These are phyloP conservation scores for Ctenodactylus gundi DNA, from an alignment of 2,113 vertebrate species.

Conservation along the genomic window DNA sequence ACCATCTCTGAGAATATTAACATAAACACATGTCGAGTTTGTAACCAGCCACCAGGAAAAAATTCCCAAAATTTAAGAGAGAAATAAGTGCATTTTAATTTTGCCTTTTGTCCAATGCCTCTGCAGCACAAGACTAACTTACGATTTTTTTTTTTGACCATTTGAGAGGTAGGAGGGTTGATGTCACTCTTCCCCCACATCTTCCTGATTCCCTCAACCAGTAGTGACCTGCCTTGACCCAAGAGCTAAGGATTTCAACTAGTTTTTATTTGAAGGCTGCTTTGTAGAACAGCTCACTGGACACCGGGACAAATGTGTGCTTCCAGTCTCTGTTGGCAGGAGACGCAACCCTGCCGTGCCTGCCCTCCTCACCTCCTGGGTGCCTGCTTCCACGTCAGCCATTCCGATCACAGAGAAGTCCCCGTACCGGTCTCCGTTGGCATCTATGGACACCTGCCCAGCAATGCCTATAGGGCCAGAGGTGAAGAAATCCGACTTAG, in stretches of 20 bases:
- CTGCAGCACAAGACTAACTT: background rate
- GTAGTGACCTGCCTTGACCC: background rate
- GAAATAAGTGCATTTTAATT: background rate
- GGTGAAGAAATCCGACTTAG: slow-evolving; percentile 82
- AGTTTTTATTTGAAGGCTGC: background rate
- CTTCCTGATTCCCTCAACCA: background rate
- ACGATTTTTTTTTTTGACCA: background rate
- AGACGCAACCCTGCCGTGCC: background rate
- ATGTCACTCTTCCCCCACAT: background rate
- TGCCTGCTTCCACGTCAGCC: slow-evolving; percentile 91
- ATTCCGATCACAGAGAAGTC: slow-evolving; percentile 98
- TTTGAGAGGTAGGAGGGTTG: background rate
- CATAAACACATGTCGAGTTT: background rate
- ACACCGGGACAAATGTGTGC: background rate
- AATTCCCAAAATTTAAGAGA: background rate
- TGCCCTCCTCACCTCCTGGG: slow-evolving; percentile 90
- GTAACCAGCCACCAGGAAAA: background rate
- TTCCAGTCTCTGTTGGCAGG: background rate
- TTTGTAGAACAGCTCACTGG: background rate
- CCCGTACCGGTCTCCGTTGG: slow-evolving; percentile 93
- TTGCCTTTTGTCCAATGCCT: no score
- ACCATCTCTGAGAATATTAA: background rate
- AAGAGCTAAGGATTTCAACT: background rate
- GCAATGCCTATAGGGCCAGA: slow-evolving; percentile 91
- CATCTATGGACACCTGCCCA: slow-evolving; percentile 95